phyloP scores from a whole-genome alignment of 1,140 invertebrate genomes.

The Pseudomyrmex dendroicus region DNA sequence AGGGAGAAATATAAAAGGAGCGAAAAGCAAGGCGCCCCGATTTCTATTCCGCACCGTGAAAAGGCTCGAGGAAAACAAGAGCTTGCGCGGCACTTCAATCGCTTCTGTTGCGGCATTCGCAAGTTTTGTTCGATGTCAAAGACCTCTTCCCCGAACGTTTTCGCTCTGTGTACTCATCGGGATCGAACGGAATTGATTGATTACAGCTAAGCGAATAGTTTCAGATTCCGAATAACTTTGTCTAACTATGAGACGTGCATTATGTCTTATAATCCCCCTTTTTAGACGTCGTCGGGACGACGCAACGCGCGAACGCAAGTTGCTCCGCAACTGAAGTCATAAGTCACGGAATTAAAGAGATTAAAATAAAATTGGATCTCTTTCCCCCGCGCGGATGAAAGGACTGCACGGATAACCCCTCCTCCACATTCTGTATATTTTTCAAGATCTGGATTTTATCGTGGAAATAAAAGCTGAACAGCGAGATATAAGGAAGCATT shows the following conservation, averaged over 20 bases:
- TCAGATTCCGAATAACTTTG: not conserved
- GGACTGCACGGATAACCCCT: not conserved
- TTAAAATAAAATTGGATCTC: not conserved
- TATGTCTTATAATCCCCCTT: too few relatives aligned
- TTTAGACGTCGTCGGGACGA: too few relatives aligned
- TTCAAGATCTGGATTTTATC: conserved; percentile 41
- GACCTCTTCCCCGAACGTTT: not conserved
- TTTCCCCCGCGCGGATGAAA: conserved; percentile 2
- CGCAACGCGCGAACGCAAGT: too few relatives aligned
- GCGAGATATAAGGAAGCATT: conserved; percentile 12
- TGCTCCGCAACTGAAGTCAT: not conserved
- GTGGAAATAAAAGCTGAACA: conserved; percentile 24
- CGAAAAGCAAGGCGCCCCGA: not conserved
- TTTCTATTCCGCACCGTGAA: not conserved
- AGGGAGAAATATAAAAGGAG: not conserved
- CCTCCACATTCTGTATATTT: conserved; percentile 10
- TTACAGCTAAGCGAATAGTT: not conserved
- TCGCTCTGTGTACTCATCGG: not conserved
- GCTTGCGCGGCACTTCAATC: not conserved
- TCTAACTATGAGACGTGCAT: too few relatives aligned
- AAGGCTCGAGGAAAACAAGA: not conserved
- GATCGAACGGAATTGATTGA: not conserved
- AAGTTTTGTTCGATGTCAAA: not conserved
- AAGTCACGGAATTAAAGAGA: conserved; percentile 21
- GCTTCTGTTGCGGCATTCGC: not conserved